Evolutionary conservation across 2,888 invertebrate genomes (phyloP), one percentile per base, ranked within the genome.

Genomic region (Dasypolia templi): DNA sequence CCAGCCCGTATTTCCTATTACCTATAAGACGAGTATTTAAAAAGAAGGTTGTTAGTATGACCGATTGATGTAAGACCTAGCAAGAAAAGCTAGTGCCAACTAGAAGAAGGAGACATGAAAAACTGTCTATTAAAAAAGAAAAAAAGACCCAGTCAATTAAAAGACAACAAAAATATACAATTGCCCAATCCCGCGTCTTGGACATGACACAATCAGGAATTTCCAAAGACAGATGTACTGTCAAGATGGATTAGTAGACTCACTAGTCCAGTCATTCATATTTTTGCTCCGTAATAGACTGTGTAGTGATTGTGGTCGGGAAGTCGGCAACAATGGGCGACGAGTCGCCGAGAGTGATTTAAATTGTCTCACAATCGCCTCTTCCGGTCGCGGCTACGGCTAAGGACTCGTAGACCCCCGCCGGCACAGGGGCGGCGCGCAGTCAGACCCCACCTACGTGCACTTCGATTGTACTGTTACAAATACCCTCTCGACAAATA

Each of bases 361-460:
- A 94, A 95, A 95, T 95, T 95, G 95, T 94, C 93, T 94, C 93
- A 91, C 95, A 95, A 94, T 95, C 94, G 90, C 82, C 81, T 90
- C 89, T 95, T 95, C 95, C 95, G 95, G 86, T 64, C 86, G 90
- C 75, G 80, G 56, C 79, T 86, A 85, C 89, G 86, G 83, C 87
- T 90, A 90, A 91, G 92, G 90, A 90, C 87, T 86, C 69, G 74
- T 84, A 84, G 86, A 88, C 84, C 84, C 81, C 84, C 82, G 85
- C 86, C 77, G 84, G 75, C 82, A 83, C 81, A 85, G 86, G 77
- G 86, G 83, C 81, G 81, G 83, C 78, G 82, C 59, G 26, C 75
- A 39, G 55, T 55, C 55, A 84, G 88, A 85, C 86, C 86, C 86
- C 79, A 75, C 63, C 66, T 65, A 75, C 71, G 76, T 77, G 75